A percentile compares a stretch with the other conserved stretches of the same genome.
Conservation (phyloP, 53 echinoderm and acorn worm species). For the Henricia sp. region DNA sequence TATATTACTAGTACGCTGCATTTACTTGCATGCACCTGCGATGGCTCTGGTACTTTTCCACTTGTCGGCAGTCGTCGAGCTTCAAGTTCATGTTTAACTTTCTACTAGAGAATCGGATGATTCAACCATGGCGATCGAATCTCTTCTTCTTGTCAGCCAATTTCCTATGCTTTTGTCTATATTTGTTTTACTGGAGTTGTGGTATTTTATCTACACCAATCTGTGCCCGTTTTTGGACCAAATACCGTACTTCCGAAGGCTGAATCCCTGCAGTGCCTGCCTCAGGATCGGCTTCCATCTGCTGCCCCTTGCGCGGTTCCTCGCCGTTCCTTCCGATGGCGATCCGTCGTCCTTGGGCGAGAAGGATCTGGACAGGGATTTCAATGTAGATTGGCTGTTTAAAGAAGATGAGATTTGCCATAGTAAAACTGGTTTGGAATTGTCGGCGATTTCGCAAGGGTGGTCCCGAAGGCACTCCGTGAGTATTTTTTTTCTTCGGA, state of each 20-base stretch:
- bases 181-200: constrained; percentile 80
- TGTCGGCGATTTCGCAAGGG: background rate
- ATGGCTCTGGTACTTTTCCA: no score
- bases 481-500: no score
- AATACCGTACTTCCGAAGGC: constrained; percentile 84
- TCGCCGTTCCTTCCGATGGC: constrained; percentile 56
- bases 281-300: constrained; percentile 83
- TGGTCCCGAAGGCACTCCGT: constrained; percentile 23
- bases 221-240: constrained; percentile 85
- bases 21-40: no score
- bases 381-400: constrained; percentile 38
- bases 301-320: constrained; percentile 70
- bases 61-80: no score
- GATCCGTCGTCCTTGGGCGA: constrained; percentile 21
- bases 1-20: no score
- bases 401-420: constrained; percentile 52
- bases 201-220: constrained; percentile 93
- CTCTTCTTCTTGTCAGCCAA: constrained; percentile 82
- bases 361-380: constrained; percentile 24
- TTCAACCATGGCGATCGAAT: constrained; percentile 71
- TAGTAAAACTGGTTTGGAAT: background rate
- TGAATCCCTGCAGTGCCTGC: constrained; percentile 91
- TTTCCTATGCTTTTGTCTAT: constrained; percentile 86
- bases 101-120: no score
- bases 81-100: no score